These are phyloP conservation scores for Maniola hyperantus DNA, from an alignment of 2,888 invertebrate species.

Conservation along the genomic window DNA sequence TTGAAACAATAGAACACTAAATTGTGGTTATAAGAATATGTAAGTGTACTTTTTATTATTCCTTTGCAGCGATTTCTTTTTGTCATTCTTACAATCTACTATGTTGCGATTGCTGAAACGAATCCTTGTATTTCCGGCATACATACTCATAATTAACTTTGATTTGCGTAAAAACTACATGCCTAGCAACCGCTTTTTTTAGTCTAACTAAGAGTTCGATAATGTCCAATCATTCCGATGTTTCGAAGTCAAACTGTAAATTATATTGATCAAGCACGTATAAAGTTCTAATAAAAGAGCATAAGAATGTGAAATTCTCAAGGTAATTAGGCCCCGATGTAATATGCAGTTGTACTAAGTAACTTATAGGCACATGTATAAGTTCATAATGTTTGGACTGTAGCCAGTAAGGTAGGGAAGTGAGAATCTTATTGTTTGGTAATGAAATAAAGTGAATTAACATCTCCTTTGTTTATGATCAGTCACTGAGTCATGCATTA, in stretches of 20 bases:
- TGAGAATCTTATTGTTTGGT: slow-evolving; percentile 13
- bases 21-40: slow-evolving; percentile 52
- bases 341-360: slow-evolving; percentile 40
- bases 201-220: neutral
- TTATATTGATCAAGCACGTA: neutral
- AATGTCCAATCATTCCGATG: neutral
- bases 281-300: slow-evolving; percentile 9
- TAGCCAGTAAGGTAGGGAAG: slow-evolving; percentile 32
- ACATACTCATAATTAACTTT: neutral
- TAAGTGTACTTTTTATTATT: slow-evolving; percentile 57
- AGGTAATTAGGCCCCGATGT: slow-evolving; percentile 57
- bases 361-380: slow-evolving; percentile 17
- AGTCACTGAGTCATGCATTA: slow-evolving; percentile 44
- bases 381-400: slow-evolving; percentile 40
- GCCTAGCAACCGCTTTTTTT: neutral
- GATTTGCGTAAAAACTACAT: slow-evolving; percentile 7
- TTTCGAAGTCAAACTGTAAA: neutral
- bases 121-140: slow-evolving; percentile 34
- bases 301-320: slow-evolving; percentile 52
- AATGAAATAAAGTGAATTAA: slow-evolving; percentile 12
- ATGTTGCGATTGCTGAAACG: slow-evolving; percentile 36
- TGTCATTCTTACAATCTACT: slow-evolving; percentile 44
- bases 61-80: slow-evolving; percentile 58
- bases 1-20: slow-evolving; percentile 46
- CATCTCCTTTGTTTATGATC: slow-evolving; percentile 45